Percentiles rank a stretch among this genome's conserved stretches.
phyloP scores from a whole-genome alignment of 2,797 vertebrate genomes.

The Coilia nasus region DNA sequence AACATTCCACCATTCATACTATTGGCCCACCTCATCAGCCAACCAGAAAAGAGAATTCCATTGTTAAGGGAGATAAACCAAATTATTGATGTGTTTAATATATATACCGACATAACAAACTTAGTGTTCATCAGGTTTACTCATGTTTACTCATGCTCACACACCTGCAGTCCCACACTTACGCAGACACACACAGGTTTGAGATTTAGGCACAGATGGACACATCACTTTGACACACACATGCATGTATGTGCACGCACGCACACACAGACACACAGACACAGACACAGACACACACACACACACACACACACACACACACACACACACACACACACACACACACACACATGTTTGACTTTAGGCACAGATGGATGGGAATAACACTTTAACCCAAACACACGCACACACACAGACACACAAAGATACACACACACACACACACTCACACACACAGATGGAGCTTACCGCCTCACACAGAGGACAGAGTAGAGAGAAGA shows the following conservation, averaged over 20 bases:
- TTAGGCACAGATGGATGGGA: constrained; percentile 1
- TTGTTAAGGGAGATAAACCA: too few species aligned
- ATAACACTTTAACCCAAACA: not conserved
- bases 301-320: not conserved
- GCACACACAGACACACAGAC: not conserved
- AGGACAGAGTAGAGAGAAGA: constrained; percentile 28
- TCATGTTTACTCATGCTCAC: not conserved
- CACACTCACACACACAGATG: constrained; percentile 42
- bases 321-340: not conserved
- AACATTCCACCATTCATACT: not conserved
- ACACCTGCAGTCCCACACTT: not conserved
- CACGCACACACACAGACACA: not conserved
- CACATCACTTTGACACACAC: too few species aligned
- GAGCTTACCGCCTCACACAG: constrained; percentile 38
- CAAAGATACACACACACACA: constrained; percentile 4
- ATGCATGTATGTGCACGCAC: too few species aligned
- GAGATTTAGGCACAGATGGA: too few species aligned
- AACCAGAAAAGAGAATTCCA: too few species aligned
- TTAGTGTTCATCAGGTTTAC: not conserved
- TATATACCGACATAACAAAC: not conserved
- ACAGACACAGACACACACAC: not conserved
- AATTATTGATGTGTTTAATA: not conserved
- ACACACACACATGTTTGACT: not conserved
- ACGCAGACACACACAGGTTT: not conserved
- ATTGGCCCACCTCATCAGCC: too few species aligned